These are phyloP conservation scores for Phylloscopus whistleri DNA, from an alignment of 2,113 vertebrate genomes.

Conservation along the genomic window DNA sequence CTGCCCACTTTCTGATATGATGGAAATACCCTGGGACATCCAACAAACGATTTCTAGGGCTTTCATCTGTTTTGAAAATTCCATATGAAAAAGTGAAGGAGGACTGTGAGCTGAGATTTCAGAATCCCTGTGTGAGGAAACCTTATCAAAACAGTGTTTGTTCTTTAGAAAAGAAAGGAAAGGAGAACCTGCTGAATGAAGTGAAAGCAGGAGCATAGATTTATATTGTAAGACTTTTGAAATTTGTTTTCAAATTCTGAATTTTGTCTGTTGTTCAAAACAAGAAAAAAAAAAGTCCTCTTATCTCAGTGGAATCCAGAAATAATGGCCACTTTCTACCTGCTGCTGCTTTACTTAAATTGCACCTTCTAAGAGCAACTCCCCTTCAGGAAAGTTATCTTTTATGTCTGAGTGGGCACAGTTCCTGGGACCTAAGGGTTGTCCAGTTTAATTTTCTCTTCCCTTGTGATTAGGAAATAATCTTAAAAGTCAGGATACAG, in stretches of 20 bases:
- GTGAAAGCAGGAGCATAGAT: not conserved
- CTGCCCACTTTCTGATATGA: not conserved
- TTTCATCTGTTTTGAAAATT: not conserved
- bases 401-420: not conserved
- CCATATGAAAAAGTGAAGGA: not conserved
- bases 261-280: not conserved
- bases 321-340: not conserved
- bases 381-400: conserved; percentile 14
- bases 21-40: not conserved
- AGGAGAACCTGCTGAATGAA: not conserved
- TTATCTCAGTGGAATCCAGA: not conserved
- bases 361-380: conserved; percentile 5
- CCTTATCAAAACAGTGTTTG: not conserved
- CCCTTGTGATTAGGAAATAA: not conserved
- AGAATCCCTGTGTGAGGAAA: not conserved
- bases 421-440: not conserved
- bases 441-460: not conserved
- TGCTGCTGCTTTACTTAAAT: not conserved
- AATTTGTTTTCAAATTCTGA: conserved; percentile 7
- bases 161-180: not conserved
- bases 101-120: not conserved
- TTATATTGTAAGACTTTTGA: not conserved
- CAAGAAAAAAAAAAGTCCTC: not conserved
- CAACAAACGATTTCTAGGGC: not conserved
- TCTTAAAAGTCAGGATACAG: not conserved